Conservation (phyloP, 2,113 vertebrate genomes). For the Hydrochoerus hydrochaeris region DNA sequence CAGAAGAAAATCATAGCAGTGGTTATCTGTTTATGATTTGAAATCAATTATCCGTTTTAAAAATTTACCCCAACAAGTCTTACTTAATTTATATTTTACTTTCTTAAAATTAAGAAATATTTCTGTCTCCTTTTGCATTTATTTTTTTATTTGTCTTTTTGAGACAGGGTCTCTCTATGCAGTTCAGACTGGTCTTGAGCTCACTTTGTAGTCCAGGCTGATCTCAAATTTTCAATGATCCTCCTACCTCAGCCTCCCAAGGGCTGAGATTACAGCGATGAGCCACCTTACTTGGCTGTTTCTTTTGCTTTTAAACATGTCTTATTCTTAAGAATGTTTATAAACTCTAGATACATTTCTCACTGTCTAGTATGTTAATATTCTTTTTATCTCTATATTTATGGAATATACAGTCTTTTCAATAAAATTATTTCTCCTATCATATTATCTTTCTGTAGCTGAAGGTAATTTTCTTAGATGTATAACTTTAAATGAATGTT, state of each 20-base stretch:
- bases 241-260: too few relatives aligned
- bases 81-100: conserved; percentile 29
- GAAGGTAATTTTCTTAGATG: conserved; percentile 37
- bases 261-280: too few relatives aligned
- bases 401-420: neutral
- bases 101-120: neutral
- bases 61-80: conserved; percentile 57
- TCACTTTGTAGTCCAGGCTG: too few relatives aligned
- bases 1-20: conserved; percentile 61
- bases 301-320: conserved; percentile 10
- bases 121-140: neutral
- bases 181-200: too few relatives aligned
- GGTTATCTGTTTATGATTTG: conserved; percentile 44
- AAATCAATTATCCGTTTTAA: conserved; percentile 71
- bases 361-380: neutral
- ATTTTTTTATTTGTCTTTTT: too few relatives aligned
- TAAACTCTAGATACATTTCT: neutral
- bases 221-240: too few relatives aligned
- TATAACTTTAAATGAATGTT: conserved; percentile 27
- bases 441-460: conserved; percentile 24
- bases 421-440: conserved; percentile 44
- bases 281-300: neutral
- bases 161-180: too few relatives aligned
- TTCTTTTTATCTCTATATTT: conserved; percentile 53
- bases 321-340: conserved; percentile 36